phyloP scores from a whole-genome alignment of 2,888 invertebrate genomes.

The Rhyacophila evoluta region DNA sequence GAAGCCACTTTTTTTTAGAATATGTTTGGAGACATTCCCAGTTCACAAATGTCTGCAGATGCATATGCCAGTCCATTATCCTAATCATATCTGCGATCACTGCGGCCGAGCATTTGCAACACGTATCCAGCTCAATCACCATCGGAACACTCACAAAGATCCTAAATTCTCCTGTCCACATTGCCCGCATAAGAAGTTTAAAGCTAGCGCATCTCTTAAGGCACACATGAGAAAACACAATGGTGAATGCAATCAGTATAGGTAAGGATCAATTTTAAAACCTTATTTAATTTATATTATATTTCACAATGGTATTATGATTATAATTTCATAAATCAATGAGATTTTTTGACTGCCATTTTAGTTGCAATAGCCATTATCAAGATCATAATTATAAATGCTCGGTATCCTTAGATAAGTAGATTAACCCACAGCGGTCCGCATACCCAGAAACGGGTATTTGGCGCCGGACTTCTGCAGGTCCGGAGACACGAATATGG shows the following conservation, averaged over 20 bases:
- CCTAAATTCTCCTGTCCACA: conserved; percentile 41
- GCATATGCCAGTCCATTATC: conserved; percentile 49
- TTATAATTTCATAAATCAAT: no score
- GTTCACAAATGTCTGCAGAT: conserved; percentile 40
- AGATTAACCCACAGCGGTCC: no score
- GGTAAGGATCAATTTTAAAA: no score
- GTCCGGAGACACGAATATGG: no score
- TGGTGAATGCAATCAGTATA: conserved; percentile 58
- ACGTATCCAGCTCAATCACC: conserved; percentile 36
- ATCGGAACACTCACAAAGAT: conserved; percentile 37
- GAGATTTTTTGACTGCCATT: no score
- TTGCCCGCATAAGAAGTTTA: conserved; percentile 43
- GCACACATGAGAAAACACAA: conserved; percentile 43
- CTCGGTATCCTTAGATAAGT: no score
- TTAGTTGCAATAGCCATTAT: no score
- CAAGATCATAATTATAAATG: no score
- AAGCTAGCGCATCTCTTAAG: conserved; percentile 40
- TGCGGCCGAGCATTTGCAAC: conserved; percentile 45
- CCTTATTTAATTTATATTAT: no score
- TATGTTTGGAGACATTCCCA: conserved; percentile 46
- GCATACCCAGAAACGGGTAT: no score
- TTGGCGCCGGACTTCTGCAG: no score
- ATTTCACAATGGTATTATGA: no score
- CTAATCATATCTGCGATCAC: conserved; percentile 49
- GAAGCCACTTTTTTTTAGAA: conserved; percentile 42